Percentiles rank a stretch among this genome's conserved stretches.
phyloP scores from a whole-genome alignment of 2,797 vertebrate genomes.

The Rhinophrynus dorsalis region DNA sequence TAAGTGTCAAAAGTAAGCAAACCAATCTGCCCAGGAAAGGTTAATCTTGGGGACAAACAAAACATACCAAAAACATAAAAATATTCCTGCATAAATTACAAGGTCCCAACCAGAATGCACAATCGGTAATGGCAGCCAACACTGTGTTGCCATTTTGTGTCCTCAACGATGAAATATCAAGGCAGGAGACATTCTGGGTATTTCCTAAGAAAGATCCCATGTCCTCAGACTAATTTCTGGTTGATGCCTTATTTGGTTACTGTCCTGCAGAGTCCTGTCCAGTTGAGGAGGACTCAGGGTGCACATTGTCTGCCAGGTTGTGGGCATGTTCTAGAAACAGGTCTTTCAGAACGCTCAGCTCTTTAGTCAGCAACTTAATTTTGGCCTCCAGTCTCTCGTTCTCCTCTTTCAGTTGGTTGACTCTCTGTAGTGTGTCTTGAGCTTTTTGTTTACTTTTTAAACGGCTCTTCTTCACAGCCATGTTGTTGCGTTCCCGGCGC shows the following conservation, averaged over 20 bases:
- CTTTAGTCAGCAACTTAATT: constrained; percentile 96
- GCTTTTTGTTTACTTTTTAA: constrained; percentile 98
- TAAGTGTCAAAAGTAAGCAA: no score
- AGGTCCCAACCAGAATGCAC: not conserved
- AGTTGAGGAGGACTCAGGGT: constrained; percentile 69
- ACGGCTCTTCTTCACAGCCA: constrained; percentile 96
- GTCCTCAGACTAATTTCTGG: not conserved
- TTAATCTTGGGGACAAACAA: no score
- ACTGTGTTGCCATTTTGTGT: not conserved
- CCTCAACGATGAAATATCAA: not conserved
- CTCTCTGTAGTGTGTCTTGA: constrained; percentile 91
- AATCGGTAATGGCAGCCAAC: not conserved
- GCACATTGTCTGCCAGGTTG: constrained; percentile 91
- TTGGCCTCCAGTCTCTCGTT: constrained; percentile 97
- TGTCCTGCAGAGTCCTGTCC: constrained; percentile 61
- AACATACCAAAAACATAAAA: not conserved
- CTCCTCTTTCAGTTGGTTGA: constrained; percentile 97
- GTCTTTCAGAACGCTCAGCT: constrained; percentile 96
- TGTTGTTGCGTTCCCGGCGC: constrained; percentile 92
- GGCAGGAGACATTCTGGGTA: no score
- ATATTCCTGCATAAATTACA: not conserved
- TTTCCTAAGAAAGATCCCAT: not conserved
- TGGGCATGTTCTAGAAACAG: constrained; percentile 96
- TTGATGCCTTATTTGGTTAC: constrained; percentile 27
- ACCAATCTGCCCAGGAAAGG: no score